Conservation (phyloP, 2,113 vertebrate species). For the Dipodomys stephensi region DNA sequence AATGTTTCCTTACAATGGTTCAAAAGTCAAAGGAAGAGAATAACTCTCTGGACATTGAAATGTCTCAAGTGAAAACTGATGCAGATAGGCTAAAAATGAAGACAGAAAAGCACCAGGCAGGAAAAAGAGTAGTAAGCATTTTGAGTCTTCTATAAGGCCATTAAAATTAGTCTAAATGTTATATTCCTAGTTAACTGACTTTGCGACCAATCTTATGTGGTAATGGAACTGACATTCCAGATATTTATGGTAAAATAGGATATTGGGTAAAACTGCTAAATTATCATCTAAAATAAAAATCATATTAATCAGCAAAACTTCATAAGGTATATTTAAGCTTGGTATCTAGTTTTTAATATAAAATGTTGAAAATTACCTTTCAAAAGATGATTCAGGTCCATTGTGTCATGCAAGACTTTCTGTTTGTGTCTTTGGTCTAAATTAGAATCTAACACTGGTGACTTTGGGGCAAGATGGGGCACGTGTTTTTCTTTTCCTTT, state of each 20-base stretch:
- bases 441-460: conserved; percentile 81
- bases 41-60: neutral
- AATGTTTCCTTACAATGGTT: neutral
- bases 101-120: neutral
- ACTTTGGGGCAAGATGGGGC: conserved; percentile 41
- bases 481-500: conserved; percentile 67
- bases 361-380: conserved; percentile 86
- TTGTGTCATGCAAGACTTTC: conserved; percentile 88
- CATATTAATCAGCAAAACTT: neutral
- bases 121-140: neutral
- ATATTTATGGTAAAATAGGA: neutral
- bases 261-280: conserved; percentile 30
- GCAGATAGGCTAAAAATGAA: neutral
- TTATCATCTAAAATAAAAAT: neutral
- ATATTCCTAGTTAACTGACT: neutral
- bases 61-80: neutral
- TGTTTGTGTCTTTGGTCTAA: conserved; percentile 82
- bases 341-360: neutral
- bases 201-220: neutral
- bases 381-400: conserved; percentile 90
- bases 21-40: neutral
- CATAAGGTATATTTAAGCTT: neutral
- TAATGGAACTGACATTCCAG: neutral
- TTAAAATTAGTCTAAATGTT: neutral
- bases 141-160: conserved; percentile 28